Evolutionary conservation across 2,888 invertebrate species (phyloP), one percentile per base, ranked within the genome.

Genomic region (Cheiracanthium punctorium): DNA sequence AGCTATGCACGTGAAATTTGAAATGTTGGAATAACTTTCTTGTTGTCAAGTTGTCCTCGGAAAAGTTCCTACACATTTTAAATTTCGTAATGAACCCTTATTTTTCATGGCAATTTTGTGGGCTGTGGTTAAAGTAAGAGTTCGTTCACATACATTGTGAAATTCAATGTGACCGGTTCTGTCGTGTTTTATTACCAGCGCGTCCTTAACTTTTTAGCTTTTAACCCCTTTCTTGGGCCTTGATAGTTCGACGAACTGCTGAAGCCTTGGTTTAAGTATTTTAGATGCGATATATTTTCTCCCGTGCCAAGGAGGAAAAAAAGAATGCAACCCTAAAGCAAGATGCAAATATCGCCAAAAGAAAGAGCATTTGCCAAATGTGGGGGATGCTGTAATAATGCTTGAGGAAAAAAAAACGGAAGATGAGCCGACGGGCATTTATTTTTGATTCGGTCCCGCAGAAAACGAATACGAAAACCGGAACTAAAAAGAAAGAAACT

Each of bases 161-260:
- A 20, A 58, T 58, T 5, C n/a, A 24, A 24, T 8, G 24, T 17
- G 58, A 58, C 58, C 58, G 4, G 58, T 58, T 58, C 58, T 24
- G 1, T n/a, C 4, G 17, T 1, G 58, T 58, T 58, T 5, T 58
- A 24, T 71, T 58, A 24, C 33, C 24, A 52, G 0, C 52, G 69
- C 8, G 69, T 32, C 79, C 79, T 71, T 79, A 79, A 79, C 71
- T 79, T 37, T 37, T 29, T 32, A 48, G 29, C 58, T 32, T 70
- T 79, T 58, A 58, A 52, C 70, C 79, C 79, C 52, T 69, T 69
- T 33, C 17, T 17, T 12, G 17, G 28, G 41, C 69, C 77, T 77
- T 77, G 20, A 48, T 52, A 58, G 79, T 79, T 79, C 79, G 79
- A 79, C 71, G 79, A 79, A 79, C 79, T 17, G 70, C n/a, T 30